These are phyloP conservation scores for Octopus sinensis DNA, from an alignment of 1,140 invertebrate genomes.

Conservation along the genomic window DNA sequence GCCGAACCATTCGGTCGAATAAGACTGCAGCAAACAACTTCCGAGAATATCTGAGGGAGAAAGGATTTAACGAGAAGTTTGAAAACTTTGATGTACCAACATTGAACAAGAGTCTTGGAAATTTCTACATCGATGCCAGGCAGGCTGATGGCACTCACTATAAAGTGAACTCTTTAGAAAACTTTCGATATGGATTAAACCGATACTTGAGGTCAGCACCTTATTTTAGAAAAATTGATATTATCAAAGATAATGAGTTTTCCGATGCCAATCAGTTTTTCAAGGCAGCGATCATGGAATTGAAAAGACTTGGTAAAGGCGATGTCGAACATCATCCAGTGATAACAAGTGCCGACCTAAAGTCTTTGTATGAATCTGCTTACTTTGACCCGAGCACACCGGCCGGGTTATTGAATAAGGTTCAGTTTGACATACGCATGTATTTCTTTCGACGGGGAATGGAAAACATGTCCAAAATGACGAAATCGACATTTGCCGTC, in stretches of 20 bases:
- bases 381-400: conserved; percentile 18
- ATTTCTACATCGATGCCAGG: conserved; percentile 23
- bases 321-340: conserved; percentile 19
- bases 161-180: conserved; percentile 21
- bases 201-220: conserved; percentile 20
- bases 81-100: conserved; percentile 17
- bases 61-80: conserved; percentile 12
- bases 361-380: conserved; percentile 6
- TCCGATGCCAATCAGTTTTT: conserved; percentile 16
- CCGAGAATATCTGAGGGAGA: conserved; percentile 17
- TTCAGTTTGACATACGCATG: conserved; percentile 20
- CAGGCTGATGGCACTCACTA: conserved; percentile 21
- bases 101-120: conserved; percentile 20
- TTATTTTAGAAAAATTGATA: conserved; percentile 17
- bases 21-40: conserved; percentile 18
- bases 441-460: conserved; percentile 22
- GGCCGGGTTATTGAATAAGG: conserved; percentile 18
- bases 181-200: conserved; percentile 20
- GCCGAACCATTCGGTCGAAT: conserved; percentile 15
- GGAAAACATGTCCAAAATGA: conserved; percentile 22
- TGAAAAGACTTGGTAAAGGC: conserved; percentile 16
- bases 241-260: conserved; percentile 20
- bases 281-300: conserved; percentile 19
- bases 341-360: conserved; percentile 16
- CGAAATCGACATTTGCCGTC: conserved; percentile 17